Percentiles rank a stretch among this genome's conserved stretches.
phyloP scores from a whole-genome alignment of 2,113 vertebrate species.

The Percina caprodes region DNA sequence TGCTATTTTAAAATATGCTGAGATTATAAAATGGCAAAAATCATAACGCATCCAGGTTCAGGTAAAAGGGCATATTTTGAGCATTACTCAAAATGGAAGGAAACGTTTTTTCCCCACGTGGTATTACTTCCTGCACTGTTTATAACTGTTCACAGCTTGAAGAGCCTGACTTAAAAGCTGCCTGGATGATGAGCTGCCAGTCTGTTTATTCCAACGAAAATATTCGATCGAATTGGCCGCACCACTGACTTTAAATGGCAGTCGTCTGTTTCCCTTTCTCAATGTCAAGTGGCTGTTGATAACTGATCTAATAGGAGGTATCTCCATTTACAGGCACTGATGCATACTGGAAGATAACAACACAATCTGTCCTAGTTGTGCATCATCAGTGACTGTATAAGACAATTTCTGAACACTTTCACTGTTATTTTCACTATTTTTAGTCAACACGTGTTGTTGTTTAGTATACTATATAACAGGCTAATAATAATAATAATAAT shows the following conservation, averaged over 20 bases:
- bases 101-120: neutral
- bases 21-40: neutral
- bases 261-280: conserved; percentile 39
- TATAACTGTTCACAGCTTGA: neutral
- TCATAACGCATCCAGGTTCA: neutral
- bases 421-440: neutral
- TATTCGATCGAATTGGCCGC: conserved; percentile 40
- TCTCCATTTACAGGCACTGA: conserved; percentile 45
- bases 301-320: conserved; percentile 5
- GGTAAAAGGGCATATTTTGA: neutral
- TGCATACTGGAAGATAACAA: conserved; percentile 31
- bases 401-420: neutral
- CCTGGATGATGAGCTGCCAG: conserved; percentile 1
- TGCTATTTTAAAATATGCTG: neutral
- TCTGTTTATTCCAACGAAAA: conserved; percentile 32
- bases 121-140: neutral
- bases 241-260: conserved; percentile 22
- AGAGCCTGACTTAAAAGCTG: neutral
- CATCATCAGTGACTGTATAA: conserved; percentile 18
- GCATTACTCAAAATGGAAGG: neutral
- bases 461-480: too few species aligned
- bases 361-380: conserved; percentile 11
- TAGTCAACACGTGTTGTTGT: neutral
- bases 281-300: conserved; percentile 75
- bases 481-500: neutral